Evolutionary conservation across 2,797 vertebrate species (phyloP).

Genomic region (Sebastiscus tertius): DNA sequence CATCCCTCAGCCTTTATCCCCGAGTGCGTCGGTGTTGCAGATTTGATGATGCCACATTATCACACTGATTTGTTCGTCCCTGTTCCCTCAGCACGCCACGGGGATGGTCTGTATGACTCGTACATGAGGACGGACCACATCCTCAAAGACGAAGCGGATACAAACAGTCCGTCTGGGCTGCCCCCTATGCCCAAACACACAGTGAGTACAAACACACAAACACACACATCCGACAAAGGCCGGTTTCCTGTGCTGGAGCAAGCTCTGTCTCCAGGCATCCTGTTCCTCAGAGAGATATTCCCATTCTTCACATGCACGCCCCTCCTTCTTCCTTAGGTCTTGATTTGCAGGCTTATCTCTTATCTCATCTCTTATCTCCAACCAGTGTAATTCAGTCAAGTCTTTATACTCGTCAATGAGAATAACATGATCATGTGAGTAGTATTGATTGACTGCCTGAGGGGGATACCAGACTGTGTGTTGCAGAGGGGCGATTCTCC

Average conservation of each 20-base stretch:
- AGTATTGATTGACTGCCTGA: slow-evolving; percentile 33
- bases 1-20: slow-evolving; percentile 7
- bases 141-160: slow-evolving; percentile 87
- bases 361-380: slow-evolving; percentile 5
- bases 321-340: neutral
- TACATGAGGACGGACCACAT: slow-evolving; percentile 97
- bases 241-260: slow-evolving; percentile 60
- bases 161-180: slow-evolving; percentile 88
- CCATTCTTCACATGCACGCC: slow-evolving; percentile 9
- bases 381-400: neutral
- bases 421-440: slow-evolving; percentile 4
- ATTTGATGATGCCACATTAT: slow-evolving; percentile 4
- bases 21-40: neutral
- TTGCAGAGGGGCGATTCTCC: neutral
- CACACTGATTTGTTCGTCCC: slow-evolving; percentile 13
- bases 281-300: slow-evolving; percentile 54
- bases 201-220: slow-evolving; percentile 80
- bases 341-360: slow-evolving; percentile 5
- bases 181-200: slow-evolving; percentile 89
- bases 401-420: slow-evolving; percentile 6
- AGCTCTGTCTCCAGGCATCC: slow-evolving; percentile 63
- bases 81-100: slow-evolving; percentile 86
- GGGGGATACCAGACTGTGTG: neutral
- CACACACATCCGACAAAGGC: slow-evolving; percentile 18
- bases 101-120: slow-evolving; percentile 93